Evolutionary conservation across 2,888 invertebrate species (phyloP).

Genomic region (Ophioninae sp.): DNA sequence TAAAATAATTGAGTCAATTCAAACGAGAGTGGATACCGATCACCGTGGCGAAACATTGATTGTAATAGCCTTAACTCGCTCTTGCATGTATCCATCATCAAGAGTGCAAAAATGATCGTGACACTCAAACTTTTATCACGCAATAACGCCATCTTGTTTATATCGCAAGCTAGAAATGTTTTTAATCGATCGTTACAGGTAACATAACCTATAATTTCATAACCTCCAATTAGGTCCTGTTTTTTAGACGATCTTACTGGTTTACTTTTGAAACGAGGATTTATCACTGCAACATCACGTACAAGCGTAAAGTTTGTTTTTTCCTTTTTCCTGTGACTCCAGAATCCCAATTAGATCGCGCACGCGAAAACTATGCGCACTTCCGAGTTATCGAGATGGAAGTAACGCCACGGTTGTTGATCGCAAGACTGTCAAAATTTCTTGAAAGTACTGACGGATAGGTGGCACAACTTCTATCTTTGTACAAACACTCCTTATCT

Average conservation of each 20-base stretch:
- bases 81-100: neutral
- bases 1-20: neutral
- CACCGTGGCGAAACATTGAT: conserved; percentile 51
- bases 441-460: neutral
- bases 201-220: neutral
- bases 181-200: neutral
- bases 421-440: neutral
- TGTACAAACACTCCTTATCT: neutral
- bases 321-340: neutral
- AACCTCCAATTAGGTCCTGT: neutral
- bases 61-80: conserved; percentile 42
- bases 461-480: neutral
- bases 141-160: conserved; percentile 19
- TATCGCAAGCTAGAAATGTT: neutral
- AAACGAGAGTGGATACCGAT: conserved; percentile 45
- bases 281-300: neutral
- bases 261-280: neutral
- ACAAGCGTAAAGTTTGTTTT: neutral
- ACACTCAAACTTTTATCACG: neutral
- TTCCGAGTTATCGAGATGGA: neutral
- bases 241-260: neutral
- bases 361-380: neutral
- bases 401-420: neutral
- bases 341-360: neutral
- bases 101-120: conserved; percentile 20